A percentile compares a stretch with the other conserved stretches of the same genome.
phyloP scores from a whole-genome alignment of 2,797 vertebrate genomes.

The Cuniculus paca region DNA sequence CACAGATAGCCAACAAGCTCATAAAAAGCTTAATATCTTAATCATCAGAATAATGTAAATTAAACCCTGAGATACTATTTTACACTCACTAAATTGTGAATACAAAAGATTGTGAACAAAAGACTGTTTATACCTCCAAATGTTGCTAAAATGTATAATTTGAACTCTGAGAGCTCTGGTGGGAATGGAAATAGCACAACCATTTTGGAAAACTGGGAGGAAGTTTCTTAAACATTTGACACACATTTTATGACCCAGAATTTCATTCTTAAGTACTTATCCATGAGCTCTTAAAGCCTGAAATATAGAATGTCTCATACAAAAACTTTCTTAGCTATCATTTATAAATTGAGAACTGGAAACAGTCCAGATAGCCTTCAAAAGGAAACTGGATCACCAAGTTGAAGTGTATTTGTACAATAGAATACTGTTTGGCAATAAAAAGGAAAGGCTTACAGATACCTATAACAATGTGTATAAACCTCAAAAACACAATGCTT shows the following conservation, averaged over 20 bases:
- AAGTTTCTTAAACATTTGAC: not conserved
- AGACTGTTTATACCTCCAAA: not conserved
- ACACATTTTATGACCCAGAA: not conserved
- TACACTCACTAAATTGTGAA: not conserved
- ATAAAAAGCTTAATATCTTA: not conserved
- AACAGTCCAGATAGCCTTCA: not conserved
- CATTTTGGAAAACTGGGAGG: not conserved
- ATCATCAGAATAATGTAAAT: not conserved
- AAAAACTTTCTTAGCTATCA: not conserved
- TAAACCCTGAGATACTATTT: not conserved
- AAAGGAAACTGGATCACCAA: not conserved
- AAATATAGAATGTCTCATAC: not conserved
- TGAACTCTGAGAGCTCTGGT: not conserved
- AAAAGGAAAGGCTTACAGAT: not conserved
- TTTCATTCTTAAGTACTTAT: not conserved
- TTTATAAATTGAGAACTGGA: not conserved
- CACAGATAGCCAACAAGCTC: not conserved
- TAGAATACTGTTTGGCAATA: not conserved
- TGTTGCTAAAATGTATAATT: not conserved
- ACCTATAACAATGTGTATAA: not conserved
- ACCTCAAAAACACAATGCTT: not conserved
- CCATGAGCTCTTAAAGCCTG: not conserved
- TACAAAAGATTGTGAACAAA: not conserved
- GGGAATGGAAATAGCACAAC: not conserved
- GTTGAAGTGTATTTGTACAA: not conserved